These are phyloP conservation scores for Drosophila tripunctata DNA, from an alignment of 2,888 invertebrate genomes.

Conservation along the genomic window DNA sequence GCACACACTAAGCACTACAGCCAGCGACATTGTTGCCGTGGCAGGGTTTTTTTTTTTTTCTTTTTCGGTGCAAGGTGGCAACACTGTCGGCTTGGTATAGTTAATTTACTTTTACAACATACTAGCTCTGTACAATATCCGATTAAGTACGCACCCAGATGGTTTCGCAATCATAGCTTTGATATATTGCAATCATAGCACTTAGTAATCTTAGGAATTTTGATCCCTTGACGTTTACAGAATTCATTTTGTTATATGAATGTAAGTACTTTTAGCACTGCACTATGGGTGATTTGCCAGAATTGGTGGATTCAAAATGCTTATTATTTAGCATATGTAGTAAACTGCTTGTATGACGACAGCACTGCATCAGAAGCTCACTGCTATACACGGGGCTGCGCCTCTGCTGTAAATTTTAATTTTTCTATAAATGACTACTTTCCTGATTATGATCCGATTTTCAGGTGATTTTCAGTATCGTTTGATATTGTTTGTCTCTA, in stretches of 20 bases:
- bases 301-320: too few species aligned
- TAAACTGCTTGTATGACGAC: too few species aligned
- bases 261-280: neutral
- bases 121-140: neutral
- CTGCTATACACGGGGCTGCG: too few species aligned
- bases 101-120: neutral
- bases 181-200: neutral
- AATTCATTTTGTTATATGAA: too few species aligned
- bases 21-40: slow-evolving; percentile 50
- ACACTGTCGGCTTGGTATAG: slow-evolving; percentile 35
- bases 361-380: too few species aligned
- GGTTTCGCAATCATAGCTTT: neutral
- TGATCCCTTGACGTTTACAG: neutral
- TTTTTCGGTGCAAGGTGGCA: slow-evolving; percentile 22
- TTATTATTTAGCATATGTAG: too few species aligned
- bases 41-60: too few species aligned
- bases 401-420: too few species aligned
- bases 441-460: too few species aligned
- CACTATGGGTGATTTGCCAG: neutral
- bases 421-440: too few species aligned
- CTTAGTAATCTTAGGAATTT: neutral
- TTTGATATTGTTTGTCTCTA: too few species aligned
- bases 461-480: too few species aligned
- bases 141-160: neutral
- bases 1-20: slow-evolving; percentile 20